These are phyloP conservation scores for Melanostoma scalare DNA, from an alignment of 2,888 invertebrate species.

Conservation along the genomic window DNA sequence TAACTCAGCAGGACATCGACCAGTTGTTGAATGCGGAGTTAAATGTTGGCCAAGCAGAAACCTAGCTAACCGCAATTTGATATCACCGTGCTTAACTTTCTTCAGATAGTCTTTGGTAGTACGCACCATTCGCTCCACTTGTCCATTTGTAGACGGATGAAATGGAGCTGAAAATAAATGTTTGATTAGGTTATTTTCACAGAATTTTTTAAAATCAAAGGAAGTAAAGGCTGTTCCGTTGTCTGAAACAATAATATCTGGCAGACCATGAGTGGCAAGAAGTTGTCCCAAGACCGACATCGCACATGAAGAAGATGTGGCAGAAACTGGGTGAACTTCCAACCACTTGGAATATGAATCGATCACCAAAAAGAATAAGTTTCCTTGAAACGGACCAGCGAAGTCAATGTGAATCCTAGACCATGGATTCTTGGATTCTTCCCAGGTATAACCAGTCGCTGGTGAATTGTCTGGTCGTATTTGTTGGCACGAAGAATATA, in stretches of 20 bases:
- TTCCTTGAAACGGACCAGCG: constrained; percentile 41
- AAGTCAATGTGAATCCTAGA: constrained; percentile 33
- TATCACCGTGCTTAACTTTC: constrained; percentile 10
- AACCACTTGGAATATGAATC: constrained; percentile 59
- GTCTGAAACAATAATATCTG: constrained; percentile 20
- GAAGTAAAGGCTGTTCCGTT: constrained; percentile 19
- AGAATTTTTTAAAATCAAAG: not conserved
- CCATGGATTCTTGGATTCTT: constrained; percentile 19
- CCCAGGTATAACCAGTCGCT: constrained; percentile 9
- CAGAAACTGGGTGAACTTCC: constrained; percentile 31
- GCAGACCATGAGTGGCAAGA: constrained; percentile 17
- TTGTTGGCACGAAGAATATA: constrained; percentile 3
- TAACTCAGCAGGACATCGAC: constrained; percentile 4
- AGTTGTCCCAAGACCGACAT: constrained; percentile 19
- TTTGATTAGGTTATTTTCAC: constrained; percentile 10
- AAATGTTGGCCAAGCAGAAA: constrained; percentile 6
- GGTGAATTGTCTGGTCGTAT: constrained; percentile 2
- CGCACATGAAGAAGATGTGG: constrained; percentile 16
- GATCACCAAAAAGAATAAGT: constrained; percentile 54
- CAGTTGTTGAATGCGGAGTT: constrained; percentile 9
- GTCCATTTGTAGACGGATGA: constrained; percentile 27
- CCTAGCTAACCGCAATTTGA: constrained; percentile 4
- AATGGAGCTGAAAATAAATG: constrained; percentile 34
- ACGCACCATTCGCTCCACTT: constrained; percentile 23
- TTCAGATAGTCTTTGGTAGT: constrained; percentile 14